Percentiles rank a stretch among this genome's conserved stretches.
These are phyloP conservation scores for Propithecus coquereli DNA, from an alignment of 2,113 vertebrate species.

Conservation along the genomic window DNA sequence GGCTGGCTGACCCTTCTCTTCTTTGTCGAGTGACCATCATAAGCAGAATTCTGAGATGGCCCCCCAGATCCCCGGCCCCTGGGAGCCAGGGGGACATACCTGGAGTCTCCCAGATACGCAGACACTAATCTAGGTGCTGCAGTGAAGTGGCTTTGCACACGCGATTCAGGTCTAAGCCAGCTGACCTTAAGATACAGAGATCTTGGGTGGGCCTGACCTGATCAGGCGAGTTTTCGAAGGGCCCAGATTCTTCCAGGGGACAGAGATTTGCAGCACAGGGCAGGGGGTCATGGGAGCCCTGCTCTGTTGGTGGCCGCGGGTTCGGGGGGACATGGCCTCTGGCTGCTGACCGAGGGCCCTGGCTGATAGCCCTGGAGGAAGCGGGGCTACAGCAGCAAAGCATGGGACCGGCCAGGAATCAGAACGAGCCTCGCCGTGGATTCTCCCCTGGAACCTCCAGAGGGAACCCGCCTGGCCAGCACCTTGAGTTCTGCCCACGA, in stretches of 20 bases:
- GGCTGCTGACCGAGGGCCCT: neutral
- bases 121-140: neutral
- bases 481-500: neutral
- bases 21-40: neutral
- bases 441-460: neutral
- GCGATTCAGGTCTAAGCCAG: neutral
- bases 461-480: neutral
- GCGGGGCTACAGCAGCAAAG: accelerated
- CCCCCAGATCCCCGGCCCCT: neutral
- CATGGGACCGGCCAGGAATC: accelerated
- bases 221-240: neutral
- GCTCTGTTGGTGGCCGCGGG: neutral
- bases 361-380: neutral
- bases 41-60: neutral
- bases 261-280: neutral
- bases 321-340: neutral
- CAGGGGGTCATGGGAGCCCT: neutral
- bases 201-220: neutral
- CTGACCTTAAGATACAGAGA: neutral
- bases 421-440: accelerated
- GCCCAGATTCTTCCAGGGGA: neutral
- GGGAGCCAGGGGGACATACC: neutral
- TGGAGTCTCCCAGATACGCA: neutral
- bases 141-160: neutral
- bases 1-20: neutral